These are phyloP conservation scores for Thera britannica DNA, from an alignment of 2,888 invertebrate species.

Conservation along the genomic window DNA sequence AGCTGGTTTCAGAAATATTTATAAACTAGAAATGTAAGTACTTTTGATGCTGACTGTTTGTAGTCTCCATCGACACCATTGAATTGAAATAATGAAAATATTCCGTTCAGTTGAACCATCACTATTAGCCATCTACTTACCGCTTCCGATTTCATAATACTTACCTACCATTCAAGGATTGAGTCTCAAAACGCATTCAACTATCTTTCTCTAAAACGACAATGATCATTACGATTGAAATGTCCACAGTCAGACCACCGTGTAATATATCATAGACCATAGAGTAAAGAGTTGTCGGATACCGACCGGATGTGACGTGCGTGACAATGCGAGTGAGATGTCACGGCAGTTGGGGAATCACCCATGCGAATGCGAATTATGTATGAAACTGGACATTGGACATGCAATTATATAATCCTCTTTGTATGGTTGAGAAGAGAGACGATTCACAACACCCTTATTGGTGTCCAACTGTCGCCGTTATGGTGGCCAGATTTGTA, in stretches of 20 bases:
- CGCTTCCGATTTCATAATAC: slow-evolving; percentile 4
- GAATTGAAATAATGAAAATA: too few species aligned
- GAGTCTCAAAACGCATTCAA: slow-evolving; percentile 10
- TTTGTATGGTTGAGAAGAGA: slow-evolving; percentile 8
- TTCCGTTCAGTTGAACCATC: not conserved
- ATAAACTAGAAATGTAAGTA: too few species aligned
- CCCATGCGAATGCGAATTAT: slow-evolving; percentile 44
- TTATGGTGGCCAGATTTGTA: not conserved
- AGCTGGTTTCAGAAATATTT: too few species aligned
- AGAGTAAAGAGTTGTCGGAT: slow-evolving; percentile 16
- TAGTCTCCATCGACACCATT: too few species aligned
- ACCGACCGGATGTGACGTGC: slow-evolving; percentile 34
- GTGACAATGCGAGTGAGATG: slow-evolving; percentile 30
- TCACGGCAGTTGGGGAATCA: slow-evolving; percentile 45
- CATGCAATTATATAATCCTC: slow-evolving; percentile 40
- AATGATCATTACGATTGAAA: slow-evolving; percentile 20
- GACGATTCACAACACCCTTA: not conserved
- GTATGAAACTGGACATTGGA: slow-evolving; percentile 46
- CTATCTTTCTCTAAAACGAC: slow-evolving; percentile 7
- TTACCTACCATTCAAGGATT: slow-evolving; percentile 5
- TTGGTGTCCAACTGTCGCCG: not conserved
- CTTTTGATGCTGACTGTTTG: not conserved
- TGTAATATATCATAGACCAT: slow-evolving; percentile 19
- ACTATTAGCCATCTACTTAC: not conserved
- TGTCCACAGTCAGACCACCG: slow-evolving; percentile 19